Percentiles rank a stretch among this genome's conserved stretches.
Conservation (phyloP, 2,113 vertebrate species). For the Prionailurus viverrinus region DNA sequence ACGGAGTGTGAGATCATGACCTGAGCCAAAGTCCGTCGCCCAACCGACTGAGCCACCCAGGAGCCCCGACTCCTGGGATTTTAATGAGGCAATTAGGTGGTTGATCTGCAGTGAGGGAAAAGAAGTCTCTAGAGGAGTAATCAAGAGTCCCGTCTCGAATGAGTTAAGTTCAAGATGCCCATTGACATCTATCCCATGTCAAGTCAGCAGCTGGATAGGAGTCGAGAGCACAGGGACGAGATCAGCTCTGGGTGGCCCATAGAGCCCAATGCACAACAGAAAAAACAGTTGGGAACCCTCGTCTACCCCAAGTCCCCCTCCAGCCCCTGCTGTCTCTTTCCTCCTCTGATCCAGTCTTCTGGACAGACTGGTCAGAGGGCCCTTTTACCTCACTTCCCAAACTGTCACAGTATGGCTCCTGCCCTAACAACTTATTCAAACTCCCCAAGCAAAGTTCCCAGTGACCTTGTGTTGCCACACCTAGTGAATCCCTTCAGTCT, state of each 20-base stretch:
- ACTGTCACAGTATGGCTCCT: background rate
- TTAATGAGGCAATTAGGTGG: background rate
- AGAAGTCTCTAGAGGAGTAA: background rate
- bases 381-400: background rate
- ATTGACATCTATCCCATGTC: background rate
- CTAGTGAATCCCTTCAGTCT: background rate
- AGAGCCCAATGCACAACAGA: background rate
- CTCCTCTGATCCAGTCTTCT: background rate
- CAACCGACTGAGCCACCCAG: no score
- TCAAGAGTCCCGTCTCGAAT: background rate
- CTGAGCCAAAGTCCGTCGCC: no score
- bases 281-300: background rate
- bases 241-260: background rate
- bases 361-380: background rate
- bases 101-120: background rate
- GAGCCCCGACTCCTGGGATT: background rate
- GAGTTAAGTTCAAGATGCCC: background rate
- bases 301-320: no score
- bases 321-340: background rate
- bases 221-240: background rate
- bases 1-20: no score
- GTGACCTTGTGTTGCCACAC: background rate
- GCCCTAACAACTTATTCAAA: background rate
- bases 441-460: background rate
- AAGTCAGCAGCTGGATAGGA: background rate